Evolutionary conservation across 2,888 invertebrate species (phyloP).

Genomic region (Acleris holmiana): DNA sequence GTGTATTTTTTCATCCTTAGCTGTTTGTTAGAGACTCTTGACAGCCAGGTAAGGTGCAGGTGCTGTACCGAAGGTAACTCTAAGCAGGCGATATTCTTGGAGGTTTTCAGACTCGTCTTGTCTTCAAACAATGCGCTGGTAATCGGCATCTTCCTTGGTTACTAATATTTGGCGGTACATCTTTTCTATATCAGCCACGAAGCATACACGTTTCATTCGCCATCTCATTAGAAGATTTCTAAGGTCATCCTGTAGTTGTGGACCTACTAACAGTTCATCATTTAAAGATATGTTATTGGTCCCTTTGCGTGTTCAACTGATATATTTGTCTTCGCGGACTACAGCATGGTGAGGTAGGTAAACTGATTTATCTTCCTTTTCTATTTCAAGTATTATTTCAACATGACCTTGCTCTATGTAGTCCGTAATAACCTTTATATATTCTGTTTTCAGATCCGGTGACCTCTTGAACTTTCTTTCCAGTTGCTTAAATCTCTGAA

Average conservation of each 20-base stretch:
- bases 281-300: conserved; percentile 31
- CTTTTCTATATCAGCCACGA: conserved; percentile 41
- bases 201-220: conserved; percentile 32
- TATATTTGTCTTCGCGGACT: conserved; percentile 30
- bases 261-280: conserved; percentile 35
- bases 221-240: conserved; percentile 39
- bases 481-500: not conserved
- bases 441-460: conserved; percentile 1
- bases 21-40: conserved; percentile 31
- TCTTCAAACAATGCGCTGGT: conserved; percentile 21
- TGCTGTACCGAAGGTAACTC: conserved; percentile 24
- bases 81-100: conserved; percentile 13
- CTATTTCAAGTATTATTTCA: conserved; percentile 5
- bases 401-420: conserved; percentile 2
- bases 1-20: conserved; percentile 13
- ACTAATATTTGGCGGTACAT: conserved; percentile 44
- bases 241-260: conserved; percentile 38
- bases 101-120: not conserved
- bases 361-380: conserved; percentile 9
- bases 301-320: conserved; percentile 29
- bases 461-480: conserved; percentile 8
- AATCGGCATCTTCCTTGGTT: conserved; percentile 31
- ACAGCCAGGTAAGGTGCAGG: conserved; percentile 28
- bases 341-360: conserved; percentile 41
- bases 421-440: conserved; percentile 1